Base-by-base conservation (phyloP, 2,797 vertebrate genomes). In the Epinephelus malabaricus region DNA sequence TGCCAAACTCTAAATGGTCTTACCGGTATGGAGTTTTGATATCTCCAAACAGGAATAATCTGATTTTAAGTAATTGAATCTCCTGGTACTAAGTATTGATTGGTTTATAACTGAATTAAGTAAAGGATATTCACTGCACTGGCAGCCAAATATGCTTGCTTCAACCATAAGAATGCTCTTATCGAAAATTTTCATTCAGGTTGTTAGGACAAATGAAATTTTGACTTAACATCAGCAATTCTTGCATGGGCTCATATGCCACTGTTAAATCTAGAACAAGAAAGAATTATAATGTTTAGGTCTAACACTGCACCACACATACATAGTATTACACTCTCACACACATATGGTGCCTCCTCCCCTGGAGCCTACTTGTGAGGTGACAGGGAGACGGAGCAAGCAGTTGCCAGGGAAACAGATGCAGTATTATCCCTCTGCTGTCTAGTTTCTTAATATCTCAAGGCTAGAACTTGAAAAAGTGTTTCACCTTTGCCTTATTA, bases 321-420 rank as follows among this genome's bases (percentile, higher is more conserved):
- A n/a, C 19, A 47, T 15, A 72, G 21, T 34, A 65, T 60, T 45
- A 64, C 21, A 68, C 46, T 56, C 59, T 61, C 68, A 78, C 62
- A 53, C 59, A 79, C 65, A 77, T 68, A 63, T 13, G 47, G 45
- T 47, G 50, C 40, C 43, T 69, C 61, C 77, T 87, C 47, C 80
- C 76, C 74, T 77, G 55, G 64, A 81, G 78, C 75, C 77, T 43
- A 66, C 81, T 86, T 90, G 85, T 63, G 70, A 82, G 76, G 76
- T 81, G 90, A 93, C 89, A 88, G 79, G 69, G 58, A 94, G 88
- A 86, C 72, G 58, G 69, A 90, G 77, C 82, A 67, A 85, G 83
- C 73, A 17, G 94, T 95, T 95, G 90, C 92, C 94, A 94, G 59
- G 93, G 94, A 90, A 96, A 95, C 94, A 91, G 91, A 92, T 90